phyloP scores from a whole-genome alignment of 2,113 vertebrate species.

The Pomatorhinus ruficollis region DNA sequence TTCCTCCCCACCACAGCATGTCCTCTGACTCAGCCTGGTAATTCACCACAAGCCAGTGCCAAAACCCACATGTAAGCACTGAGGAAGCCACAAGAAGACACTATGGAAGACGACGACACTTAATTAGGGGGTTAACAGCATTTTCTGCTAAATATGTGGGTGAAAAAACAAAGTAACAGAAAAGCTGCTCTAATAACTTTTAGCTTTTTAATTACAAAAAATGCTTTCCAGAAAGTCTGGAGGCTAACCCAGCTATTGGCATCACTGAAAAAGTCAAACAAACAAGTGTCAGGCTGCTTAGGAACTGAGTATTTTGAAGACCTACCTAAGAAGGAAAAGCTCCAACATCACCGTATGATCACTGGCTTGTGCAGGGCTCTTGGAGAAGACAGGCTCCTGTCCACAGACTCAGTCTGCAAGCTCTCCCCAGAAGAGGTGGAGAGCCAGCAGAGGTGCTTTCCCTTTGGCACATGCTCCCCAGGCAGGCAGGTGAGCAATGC shows the following conservation, averaged over 20 bases:
- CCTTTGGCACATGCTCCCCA: background rate
- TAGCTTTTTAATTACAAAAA: constrained; percentile 11
- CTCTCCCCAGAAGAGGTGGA: background rate
- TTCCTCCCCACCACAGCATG: background rate
- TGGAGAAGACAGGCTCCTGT: background rate
- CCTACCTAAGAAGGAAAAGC: background rate
- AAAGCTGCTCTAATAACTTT: background rate
- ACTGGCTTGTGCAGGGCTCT: background rate
- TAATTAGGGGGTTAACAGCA: constrained; percentile 14
- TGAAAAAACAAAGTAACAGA: background rate
- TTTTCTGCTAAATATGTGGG: background rate
- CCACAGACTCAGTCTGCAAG: too few species aligned
- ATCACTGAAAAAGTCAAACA: background rate
- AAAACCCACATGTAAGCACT: constrained; percentile 19
- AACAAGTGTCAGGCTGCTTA: background rate
- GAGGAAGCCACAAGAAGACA: constrained; percentile 13
- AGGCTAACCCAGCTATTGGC: background rate
- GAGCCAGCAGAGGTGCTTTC: background rate
- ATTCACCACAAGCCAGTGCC: background rate
- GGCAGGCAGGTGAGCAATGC: background rate
- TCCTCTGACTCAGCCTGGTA: background rate
- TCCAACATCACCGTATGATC: background rate
- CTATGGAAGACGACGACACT: background rate
- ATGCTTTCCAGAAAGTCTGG: background rate
- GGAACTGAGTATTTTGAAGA: background rate